Evolutionary conservation across 2,888 invertebrate genomes (phyloP).

Genomic region (Teleogryllus oceanicus): DNA sequence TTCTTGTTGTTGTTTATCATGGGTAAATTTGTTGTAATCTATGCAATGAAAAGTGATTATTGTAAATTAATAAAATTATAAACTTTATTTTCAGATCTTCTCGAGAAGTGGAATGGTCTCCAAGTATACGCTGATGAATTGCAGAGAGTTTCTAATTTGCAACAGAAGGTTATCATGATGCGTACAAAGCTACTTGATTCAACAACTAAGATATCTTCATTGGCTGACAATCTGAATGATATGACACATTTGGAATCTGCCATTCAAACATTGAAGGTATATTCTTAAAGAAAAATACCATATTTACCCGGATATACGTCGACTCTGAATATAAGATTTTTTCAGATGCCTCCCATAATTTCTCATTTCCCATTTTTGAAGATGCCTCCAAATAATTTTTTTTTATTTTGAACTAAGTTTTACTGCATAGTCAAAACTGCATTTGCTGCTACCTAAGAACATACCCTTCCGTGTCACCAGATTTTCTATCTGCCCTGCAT

Average conservation of each 20-base stretch:
- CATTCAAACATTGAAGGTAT: constrained; percentile 49
- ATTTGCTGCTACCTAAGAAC: no score
- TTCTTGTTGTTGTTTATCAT: no score
- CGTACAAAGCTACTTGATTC: constrained; percentile 46
- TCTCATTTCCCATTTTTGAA: no score
- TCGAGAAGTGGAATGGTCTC: constrained; percentile 52
- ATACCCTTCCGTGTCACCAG: no score
- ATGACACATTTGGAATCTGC: constrained; percentile 47
- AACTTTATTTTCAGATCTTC: constrained; percentile 47
- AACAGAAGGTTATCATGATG: constrained; percentile 44
- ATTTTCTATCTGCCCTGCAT: no score
- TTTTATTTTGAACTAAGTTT: no score
- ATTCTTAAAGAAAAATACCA: constrained; percentile 32
- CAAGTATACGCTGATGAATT: constrained; percentile 49
- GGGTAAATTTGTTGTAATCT: not conserved
- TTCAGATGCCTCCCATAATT: no score
- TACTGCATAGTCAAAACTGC: no score
- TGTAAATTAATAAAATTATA: not conserved
- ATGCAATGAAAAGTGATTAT: not conserved
- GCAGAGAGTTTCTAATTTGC: constrained; percentile 45
- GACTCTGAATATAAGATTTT: not conserved
- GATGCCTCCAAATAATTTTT: not conserved
- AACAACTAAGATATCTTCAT: constrained; percentile 37
- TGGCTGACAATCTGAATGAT: constrained; percentile 40
- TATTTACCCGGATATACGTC: not conserved